Base-by-base conservation (phyloP, 37 sponge, comb jelly and placozoan species). In the Ephydatia muelleri region DNA sequence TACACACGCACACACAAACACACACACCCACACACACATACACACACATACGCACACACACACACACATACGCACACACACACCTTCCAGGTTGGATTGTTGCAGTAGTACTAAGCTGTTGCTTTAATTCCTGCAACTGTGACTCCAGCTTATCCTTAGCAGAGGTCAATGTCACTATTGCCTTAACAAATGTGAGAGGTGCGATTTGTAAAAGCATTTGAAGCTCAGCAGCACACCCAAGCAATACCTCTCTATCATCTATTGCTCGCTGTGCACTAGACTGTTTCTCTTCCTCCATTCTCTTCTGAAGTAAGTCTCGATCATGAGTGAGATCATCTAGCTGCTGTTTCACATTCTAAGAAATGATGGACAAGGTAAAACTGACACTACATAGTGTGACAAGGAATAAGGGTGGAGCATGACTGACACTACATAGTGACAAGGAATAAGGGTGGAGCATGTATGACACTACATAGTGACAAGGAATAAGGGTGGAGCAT, bases 231-330 rank as follows among this genome's bases (percentile, higher is more conserved):
- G 57, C 16, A 57, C 57, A 57, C 19, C 9, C 16, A 57, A 14
- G 16, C 57, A 57, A 1, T 57, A 57, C 57, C 57, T 57, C 19
- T 57, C 57, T 57, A 57, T 57, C 57, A 4, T 57, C 16, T 57
- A 57, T 14, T 1, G 40, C 22, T 8, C 6, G 26, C 35, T 75
- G 76, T 75, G 76, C 25, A n/a, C 36, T 75, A 12, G 26, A 5
- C 25, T 36, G 36, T 38, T 75, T 40, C 22, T 40, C 36, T 33
- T 75, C 76, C 38, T 30, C 38, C 26, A 75, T 40, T 75, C n/a
- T 75, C 35, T 75, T 75, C 76, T 75, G 76, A 38, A 75, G 34
- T 33, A 28, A 13, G 16, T 75, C 76, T 35, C 35, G 76, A 11
- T 40, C 38, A 4, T 75, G 76, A 3, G 25, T 30, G 26, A 37